Conservation (phyloP, 64 coral and sea anemone species). For the Dendrophyllia cribrosa region DNA sequence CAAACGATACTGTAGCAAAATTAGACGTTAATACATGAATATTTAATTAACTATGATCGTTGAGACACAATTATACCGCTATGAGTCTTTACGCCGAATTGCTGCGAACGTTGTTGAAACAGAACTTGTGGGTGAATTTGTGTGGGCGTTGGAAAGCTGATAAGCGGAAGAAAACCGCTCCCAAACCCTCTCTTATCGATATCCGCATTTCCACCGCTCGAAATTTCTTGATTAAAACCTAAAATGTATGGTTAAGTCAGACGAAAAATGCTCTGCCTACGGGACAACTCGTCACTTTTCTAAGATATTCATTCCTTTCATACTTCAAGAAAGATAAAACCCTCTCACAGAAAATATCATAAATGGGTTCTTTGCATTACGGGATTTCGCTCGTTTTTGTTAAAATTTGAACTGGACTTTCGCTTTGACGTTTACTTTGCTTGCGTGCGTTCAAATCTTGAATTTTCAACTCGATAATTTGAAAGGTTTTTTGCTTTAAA, state of each 20-base stretch:
- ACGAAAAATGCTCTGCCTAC: not conserved
- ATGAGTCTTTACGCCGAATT: not conserved
- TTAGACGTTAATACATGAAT: not conserved
- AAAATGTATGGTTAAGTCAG: not conserved
- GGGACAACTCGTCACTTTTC: not conserved
- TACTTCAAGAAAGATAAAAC: not conserved
- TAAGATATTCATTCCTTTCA: slow-evolving; percentile 11
- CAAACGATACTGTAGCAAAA: not conserved
- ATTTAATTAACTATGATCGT: slow-evolving; percentile 35
- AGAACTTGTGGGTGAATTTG: not conserved
- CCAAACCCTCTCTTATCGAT: not conserved
- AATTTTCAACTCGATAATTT: not conserved
- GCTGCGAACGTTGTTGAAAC: not conserved
- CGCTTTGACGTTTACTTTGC: not conserved
- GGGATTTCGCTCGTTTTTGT: slow-evolving; percentile 49
- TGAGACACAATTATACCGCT: not conserved
- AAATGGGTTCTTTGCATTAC: not conserved
- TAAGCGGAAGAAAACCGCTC: not conserved
- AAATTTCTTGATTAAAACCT: not conserved
- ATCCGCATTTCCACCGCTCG: not conserved
- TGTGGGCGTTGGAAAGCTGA: slow-evolving; percentile 24
- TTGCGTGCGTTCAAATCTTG: not conserved
- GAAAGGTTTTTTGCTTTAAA: not conserved
- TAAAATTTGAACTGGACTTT: not conserved
- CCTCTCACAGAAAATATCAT: not conserved